These are phyloP conservation scores for Sthenelais limicola DNA, from an alignment of 2,888 invertebrate species.

Conservation along the genomic window DNA sequence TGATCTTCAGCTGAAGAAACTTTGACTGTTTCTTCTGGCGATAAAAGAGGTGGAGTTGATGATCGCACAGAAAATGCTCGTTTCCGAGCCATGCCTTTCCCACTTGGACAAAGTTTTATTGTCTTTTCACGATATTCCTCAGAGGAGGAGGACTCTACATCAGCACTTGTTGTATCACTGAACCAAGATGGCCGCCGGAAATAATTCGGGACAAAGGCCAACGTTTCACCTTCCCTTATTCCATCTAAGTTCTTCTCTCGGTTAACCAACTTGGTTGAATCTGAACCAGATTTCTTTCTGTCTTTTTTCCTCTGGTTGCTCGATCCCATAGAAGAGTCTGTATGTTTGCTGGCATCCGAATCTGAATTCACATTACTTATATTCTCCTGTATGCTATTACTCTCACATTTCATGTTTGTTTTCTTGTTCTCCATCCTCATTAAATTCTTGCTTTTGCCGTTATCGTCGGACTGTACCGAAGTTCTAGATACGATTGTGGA, in stretches of 20 bases:
- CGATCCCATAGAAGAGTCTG: too few species aligned
- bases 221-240: too few species aligned
- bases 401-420: background rate
- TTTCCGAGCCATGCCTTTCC: too few species aligned
- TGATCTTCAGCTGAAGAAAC: background rate
- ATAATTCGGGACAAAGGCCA: background rate
- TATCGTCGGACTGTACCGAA: background rate
- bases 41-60: too few species aligned
- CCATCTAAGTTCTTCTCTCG: too few species aligned
- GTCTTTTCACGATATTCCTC: constrained; percentile 8
- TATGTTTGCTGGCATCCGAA: too few species aligned
- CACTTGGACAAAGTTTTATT: too few species aligned
- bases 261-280: background rate
- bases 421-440: background rate
- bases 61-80: too few species aligned
- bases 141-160: constrained; percentile 25
- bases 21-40: too few species aligned
- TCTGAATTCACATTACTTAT: background rate
- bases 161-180: constrained; percentile 17
- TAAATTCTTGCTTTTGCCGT: background rate
- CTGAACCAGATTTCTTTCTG: background rate
- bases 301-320: background rate
- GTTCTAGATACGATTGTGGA: too few species aligned
- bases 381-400: background rate
- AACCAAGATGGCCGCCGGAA: constrained; percentile 3